These are phyloP conservation scores for Apotomis betuletana DNA, from an alignment of 2,888 invertebrate genomes.

Conservation along the genomic window DNA sequence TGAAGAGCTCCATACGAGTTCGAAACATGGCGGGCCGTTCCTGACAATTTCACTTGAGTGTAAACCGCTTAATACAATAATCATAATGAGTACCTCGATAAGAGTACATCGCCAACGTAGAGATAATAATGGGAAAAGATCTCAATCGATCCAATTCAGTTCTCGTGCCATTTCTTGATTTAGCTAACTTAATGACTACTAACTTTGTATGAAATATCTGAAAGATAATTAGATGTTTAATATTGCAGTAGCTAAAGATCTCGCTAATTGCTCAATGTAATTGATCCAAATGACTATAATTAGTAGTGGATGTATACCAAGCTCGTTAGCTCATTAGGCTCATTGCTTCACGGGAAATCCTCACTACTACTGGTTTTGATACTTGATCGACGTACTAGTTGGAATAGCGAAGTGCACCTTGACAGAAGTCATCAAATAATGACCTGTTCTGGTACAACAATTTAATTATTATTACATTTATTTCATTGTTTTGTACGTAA, in stretches of 20 bases:
- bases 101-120: no score
- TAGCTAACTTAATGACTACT: not conserved
- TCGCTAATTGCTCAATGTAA: slow-evolving; percentile 12
- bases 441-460: slow-evolving; percentile 2
- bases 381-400: not conserved
- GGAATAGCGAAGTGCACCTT: not conserved
- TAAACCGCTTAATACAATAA: no score
- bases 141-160: no score
- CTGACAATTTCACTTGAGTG: no score
- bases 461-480: not conserved
- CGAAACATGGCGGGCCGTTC: no score
- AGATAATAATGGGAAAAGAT: no score
- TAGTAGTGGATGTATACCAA: slow-evolving; percentile 1
- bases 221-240: not conserved
- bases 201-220: not conserved
- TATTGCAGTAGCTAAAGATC: slow-evolving; percentile 8
- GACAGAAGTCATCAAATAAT: not conserved
- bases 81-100: no score
- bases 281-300: slow-evolving; percentile 19
- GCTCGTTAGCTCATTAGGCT: slow-evolving; percentile 2
- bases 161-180: not conserved
- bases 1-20: no score
- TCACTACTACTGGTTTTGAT: slow-evolving; percentile 7
- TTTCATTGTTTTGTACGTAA: no score
- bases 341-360: slow-evolving; percentile 23